Evolutionary conservation across 2,888 invertebrate genomes (phyloP).

Genomic region (Magallana nippona): DNA sequence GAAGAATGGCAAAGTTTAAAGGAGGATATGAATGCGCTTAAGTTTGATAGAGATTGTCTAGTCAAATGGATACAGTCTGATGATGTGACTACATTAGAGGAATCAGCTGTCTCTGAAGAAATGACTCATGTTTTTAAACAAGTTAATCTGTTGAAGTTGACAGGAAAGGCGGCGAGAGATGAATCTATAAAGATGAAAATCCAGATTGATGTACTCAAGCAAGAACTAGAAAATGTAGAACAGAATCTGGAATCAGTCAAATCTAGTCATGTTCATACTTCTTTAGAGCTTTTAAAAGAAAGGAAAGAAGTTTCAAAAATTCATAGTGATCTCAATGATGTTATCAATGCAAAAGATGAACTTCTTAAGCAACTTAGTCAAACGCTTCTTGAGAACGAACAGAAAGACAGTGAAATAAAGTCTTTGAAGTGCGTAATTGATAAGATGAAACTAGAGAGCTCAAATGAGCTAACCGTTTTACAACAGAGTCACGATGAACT

Average conservation of each 20-base stretch:
- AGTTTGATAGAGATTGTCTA: background rate
- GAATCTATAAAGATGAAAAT: background rate
- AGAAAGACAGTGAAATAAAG: background rate
- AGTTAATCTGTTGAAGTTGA: background rate
- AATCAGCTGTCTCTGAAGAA: background rate
- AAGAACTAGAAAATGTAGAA: background rate
- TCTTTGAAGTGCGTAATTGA: slow-evolving; percentile 34
- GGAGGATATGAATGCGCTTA: background rate
- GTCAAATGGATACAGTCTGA: background rate
- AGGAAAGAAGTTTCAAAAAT: background rate
- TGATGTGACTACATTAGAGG: background rate
- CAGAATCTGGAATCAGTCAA: background rate
- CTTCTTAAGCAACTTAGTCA: background rate
- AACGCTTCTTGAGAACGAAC: background rate
- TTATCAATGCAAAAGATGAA: background rate
- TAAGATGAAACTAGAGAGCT: slow-evolving; percentile 21
- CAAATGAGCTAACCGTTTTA: slow-evolving; percentile 13
- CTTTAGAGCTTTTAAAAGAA: background rate
- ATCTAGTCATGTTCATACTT: slow-evolving; percentile 22
- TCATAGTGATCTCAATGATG: background rate
- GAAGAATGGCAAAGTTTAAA: background rate
- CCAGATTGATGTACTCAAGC: background rate
- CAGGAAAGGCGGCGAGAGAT: background rate
- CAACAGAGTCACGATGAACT: slow-evolving; percentile 32
- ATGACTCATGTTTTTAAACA: background rate